A percentile compares a stretch with the other conserved stretches of the same genome.
These are phyloP conservation scores for Eriocheir sinensis DNA, from an alignment of 1,140 invertebrate genomes.

Conservation along the genomic window DNA sequence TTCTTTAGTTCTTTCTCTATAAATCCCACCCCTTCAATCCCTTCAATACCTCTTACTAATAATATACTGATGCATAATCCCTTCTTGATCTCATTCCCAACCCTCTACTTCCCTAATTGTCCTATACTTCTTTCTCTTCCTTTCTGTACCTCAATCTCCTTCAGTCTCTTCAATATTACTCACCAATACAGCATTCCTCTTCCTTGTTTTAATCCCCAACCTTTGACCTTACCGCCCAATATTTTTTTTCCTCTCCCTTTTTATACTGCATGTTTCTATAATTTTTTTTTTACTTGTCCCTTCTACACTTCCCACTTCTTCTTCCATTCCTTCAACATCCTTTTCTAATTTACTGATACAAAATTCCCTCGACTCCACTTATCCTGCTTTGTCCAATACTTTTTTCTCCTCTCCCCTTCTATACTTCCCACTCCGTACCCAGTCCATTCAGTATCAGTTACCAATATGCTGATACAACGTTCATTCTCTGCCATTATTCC, in stretches of 20 bases:
- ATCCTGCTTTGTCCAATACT: too few species aligned
- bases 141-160: too few species aligned
- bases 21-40: not conserved
- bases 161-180: not conserved
- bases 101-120: not conserved
- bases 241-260: not conserved
- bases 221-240: not conserved
- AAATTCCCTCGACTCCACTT: too few species aligned
- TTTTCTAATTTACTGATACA: not conserved
- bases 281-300: not conserved
- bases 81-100: not conserved
- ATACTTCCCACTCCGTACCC: not conserved
- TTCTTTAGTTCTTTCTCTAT: not conserved
- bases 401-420: not conserved
- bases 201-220: too few species aligned
- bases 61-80: not conserved
- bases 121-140: too few species aligned
- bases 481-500: too few species aligned
- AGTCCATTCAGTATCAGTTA: not conserved
- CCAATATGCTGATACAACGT: not conserved
- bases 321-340: not conserved
- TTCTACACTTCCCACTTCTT: not conserved
- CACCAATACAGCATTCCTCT: not conserved
- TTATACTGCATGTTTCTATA: not conserved
- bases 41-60: too few species aligned